Evolutionary conservation across 2,113 vertebrate genomes (phyloP).

Genomic region (Elgaria multicarinata): DNA sequence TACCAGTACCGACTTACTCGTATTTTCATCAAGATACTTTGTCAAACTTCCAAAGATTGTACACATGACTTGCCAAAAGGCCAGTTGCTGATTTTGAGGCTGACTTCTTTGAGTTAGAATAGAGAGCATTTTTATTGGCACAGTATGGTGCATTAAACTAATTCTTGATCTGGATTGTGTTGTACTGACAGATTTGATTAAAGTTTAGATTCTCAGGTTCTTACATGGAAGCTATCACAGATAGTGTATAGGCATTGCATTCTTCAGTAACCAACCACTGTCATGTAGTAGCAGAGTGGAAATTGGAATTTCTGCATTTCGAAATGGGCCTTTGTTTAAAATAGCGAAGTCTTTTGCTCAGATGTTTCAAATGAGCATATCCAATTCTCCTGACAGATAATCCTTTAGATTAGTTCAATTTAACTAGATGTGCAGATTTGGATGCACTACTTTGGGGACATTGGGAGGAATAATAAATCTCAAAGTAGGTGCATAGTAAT

Average conservation of each 20-base stretch:
- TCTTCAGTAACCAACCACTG: neutral
- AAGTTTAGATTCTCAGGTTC: neutral
- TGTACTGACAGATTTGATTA: constrained; percentile 15
- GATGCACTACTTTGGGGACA: constrained; percentile 22
- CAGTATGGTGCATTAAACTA: neutral
- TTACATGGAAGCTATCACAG: accelerated
- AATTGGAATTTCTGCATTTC: neutral
- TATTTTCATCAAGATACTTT: neutral
- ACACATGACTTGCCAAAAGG: neutral
- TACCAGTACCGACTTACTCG: neutral
- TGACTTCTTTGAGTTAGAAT: neutral
- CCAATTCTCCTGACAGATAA: neutral
- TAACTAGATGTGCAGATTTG: constrained; percentile 19
- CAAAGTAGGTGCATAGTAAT: constrained; percentile 1
- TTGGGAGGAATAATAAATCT: accelerated
- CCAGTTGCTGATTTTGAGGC: neutral
- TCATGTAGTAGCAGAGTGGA: constrained; percentile 12
- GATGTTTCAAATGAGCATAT: neutral
- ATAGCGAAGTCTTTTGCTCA: neutral
- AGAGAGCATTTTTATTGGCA: neutral
- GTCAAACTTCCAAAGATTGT: neutral
- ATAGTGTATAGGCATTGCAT: neutral
- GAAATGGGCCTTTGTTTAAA: neutral
- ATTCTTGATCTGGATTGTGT: neutral
- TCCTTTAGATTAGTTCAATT: neutral